Conservation (phyloP, 2,797 vertebrate species). For the Xerus rutilus region DNA sequence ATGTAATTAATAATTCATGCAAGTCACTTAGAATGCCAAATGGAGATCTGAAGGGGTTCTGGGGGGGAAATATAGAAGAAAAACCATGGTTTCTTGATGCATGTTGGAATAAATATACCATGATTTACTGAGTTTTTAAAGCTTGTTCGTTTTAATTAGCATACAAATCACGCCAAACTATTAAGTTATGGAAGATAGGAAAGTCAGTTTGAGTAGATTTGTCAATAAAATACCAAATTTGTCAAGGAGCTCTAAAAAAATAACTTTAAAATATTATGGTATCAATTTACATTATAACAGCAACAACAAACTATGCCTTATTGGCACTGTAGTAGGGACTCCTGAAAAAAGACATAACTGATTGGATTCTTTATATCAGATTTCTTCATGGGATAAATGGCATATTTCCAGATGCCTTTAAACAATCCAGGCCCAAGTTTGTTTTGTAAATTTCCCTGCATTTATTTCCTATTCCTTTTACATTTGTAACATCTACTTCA, state of each 20-base stretch:
- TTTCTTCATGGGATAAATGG: neutral
- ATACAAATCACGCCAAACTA: neutral
- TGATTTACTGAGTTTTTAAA: neutral
- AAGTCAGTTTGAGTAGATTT: slow-evolving; percentile 1
- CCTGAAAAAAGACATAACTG: neutral
- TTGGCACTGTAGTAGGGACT: neutral
- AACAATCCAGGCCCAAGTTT: neutral
- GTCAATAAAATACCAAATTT: neutral
- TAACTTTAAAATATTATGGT: neutral
- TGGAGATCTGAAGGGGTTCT: neutral
- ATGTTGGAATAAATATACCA: neutral
- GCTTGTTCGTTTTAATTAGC: neutral
- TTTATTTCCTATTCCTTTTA: neutral
- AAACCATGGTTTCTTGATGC: neutral
- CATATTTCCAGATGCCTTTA: neutral
- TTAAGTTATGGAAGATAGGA: neutral
- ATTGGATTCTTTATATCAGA: neutral
- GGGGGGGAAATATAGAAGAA: neutral
- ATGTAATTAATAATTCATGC: neutral
- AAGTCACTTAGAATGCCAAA: neutral
- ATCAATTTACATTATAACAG: neutral
- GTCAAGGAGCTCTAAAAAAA: neutral
- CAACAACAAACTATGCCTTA: neutral
- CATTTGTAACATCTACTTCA: neutral
- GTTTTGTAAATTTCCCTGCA: neutral